Conservation (phyloP, 2,888 invertebrate genomes). For the Agrilus cyanescens region DNA sequence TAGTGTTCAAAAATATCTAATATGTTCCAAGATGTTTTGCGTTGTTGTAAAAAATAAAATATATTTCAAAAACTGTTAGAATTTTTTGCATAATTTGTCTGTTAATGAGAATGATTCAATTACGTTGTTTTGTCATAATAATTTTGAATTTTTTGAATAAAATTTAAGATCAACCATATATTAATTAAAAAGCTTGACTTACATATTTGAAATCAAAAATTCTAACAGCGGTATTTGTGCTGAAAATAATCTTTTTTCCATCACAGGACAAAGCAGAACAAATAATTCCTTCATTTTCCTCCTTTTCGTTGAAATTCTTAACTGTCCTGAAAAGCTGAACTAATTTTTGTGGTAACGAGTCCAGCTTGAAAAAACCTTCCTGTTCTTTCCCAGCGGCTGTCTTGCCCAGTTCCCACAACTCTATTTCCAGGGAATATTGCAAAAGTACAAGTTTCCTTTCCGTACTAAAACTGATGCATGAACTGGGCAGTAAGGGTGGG, state of each 20-base stretch:
- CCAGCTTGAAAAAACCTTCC: conserved; percentile 31
- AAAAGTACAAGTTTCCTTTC: conserved; percentile 45
- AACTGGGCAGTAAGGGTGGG: conserved; percentile 56
- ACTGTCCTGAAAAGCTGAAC: conserved; percentile 49
- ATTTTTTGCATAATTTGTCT: background rate
- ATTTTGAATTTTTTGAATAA: too few relatives aligned
- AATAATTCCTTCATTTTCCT: conserved; percentile 52
- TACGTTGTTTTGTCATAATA: too few relatives aligned
- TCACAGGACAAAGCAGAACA: conserved; percentile 59
- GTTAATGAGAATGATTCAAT: too few relatives aligned
- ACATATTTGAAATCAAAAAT: conserved; percentile 54
- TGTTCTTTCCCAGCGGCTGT: conserved; percentile 26
- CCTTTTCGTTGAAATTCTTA: conserved; percentile 22
- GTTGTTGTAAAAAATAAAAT: too few relatives aligned
- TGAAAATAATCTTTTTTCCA: conserved; percentile 63
- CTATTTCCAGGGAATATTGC: conserved; percentile 42
- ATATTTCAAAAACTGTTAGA: conserved; percentile 1
- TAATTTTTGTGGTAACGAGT: conserved; percentile 52
- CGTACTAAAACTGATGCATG: conserved; percentile 43
- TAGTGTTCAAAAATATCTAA: too few relatives aligned
- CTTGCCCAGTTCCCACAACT: conserved; percentile 51
- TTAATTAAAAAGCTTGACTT: conserved; percentile 15
- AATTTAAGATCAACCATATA: too few relatives aligned
- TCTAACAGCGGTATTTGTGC: conserved; percentile 53
- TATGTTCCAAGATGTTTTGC: too few relatives aligned